These are phyloP conservation scores for Leptobrachium ailaonicum DNA, from an alignment of 2,113 vertebrate genomes.

Conservation along the genomic window DNA sequence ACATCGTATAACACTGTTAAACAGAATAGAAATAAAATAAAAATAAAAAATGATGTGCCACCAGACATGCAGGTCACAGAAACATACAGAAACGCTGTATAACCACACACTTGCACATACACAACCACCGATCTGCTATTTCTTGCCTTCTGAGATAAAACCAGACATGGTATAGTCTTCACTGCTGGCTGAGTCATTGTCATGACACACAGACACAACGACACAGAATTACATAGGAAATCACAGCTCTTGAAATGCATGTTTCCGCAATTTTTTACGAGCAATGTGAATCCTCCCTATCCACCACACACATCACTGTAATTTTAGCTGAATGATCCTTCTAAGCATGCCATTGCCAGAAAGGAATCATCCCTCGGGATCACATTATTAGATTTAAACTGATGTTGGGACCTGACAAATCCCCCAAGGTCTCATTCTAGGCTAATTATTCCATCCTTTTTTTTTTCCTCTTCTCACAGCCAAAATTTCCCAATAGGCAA, in stretches of 20 bases:
- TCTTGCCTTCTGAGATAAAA: not conserved
- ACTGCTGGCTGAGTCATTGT: not conserved
- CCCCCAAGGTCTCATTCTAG: not conserved
- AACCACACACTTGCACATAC: not conserved
- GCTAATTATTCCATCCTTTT: not conserved
- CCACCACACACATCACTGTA: not conserved
- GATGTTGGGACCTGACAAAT: not conserved
- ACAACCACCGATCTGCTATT: not conserved
- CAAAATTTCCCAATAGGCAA: constrained; percentile 1
- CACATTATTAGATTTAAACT: not conserved
- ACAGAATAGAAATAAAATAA: too few relatives aligned
- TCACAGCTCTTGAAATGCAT: not conserved
- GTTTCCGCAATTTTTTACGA: not conserved
- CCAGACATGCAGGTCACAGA: too few relatives aligned
- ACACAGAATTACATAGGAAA: not conserved
- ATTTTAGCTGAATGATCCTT: not conserved
- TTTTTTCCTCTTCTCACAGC: not conserved
- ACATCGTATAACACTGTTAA: too few relatives aligned
- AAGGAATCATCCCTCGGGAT: not conserved
- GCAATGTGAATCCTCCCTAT: not conserved
- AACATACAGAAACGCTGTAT: too few relatives aligned
- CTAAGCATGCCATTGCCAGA: not conserved
- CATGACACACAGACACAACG: not conserved
- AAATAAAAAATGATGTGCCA: too few relatives aligned
- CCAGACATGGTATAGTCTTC: not conserved